Base-by-base conservation (phyloP, 2,797 vertebrate genomes). In the Delichon dasypus region DNA sequence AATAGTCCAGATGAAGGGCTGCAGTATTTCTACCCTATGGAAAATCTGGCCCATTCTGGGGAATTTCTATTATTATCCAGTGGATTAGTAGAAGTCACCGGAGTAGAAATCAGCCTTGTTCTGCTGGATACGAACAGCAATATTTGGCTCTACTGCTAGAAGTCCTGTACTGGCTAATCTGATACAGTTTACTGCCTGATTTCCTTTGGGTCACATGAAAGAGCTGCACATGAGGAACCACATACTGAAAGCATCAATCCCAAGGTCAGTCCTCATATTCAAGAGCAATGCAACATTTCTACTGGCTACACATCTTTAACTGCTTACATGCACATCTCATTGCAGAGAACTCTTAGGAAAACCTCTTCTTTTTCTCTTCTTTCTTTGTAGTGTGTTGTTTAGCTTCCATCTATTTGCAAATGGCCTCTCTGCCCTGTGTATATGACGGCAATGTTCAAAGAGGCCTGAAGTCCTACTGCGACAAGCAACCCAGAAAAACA, bases 401-500 rank as follows among this genome's bases (percentile, higher is more conserved):
- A 87, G 80, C 75, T 82, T 79, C 10, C 32, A 54, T 71, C 48
- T 92, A 22, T 94, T 81, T 92, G 62, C 32, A 71, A 85, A 7
- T 67, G 58, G 58, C 76, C 75, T 85, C 89, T 95, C 54, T 83
- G 66, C 76, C 72, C 66, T 48, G n/a, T 34, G 25, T 83, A 22
- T 89, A 53, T 61, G 47, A 83, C 78, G 92, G 79, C 12, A 10
- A 47, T 78, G 62, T 83, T 94, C 94, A 95, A 91, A 91, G 85
- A 90, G 51, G 22, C 44, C 72, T 8, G 6, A 93, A 94, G 89
- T 51, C 87, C 76, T 91, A 50, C 85, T 92, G 72, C 1, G 30
- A 90, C 85, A 95, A 82, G 62, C 84, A 88, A 61, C 66, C 78
- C 82, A 95, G 93, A 88, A 92, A 93, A 93, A 78, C 61, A 91